Base-by-base conservation (phyloP, 35 echinoderm and acorn worm species). In the Holothuria glaberrima region DNA sequence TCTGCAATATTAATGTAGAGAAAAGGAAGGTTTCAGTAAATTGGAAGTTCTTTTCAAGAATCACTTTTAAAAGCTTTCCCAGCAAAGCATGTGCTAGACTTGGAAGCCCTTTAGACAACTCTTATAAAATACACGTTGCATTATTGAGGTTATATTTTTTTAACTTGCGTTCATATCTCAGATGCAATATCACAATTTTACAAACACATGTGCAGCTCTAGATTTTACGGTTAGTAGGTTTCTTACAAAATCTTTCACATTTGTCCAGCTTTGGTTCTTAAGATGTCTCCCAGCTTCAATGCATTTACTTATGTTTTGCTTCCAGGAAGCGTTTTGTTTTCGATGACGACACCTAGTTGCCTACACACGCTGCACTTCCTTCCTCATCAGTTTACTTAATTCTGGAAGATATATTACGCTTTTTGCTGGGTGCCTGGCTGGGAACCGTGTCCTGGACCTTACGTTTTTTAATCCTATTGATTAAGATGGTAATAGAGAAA, bases 201-300 rank as follows among this genome's bases (percentile, higher is more conserved):
- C 12, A 59, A 59, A 21, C 58, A 59, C 21, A 12, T 59, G 58
- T 59, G 58, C 58, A 59, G 58, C 58, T 59, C 58, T 59, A 59
- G 58, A 13, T 59, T 59, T 59, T 59, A 21, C 58, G 21, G 58
- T 59, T 59, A 59, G 58, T 59, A 21, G 21, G 66, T 69, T 69
- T 69, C 66, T 69, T 21, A 69, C 66, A 69, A 69, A 5, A 25
- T 69, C 66, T 25, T 69, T 69, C 17, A 69, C 66, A 69, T 69
- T 69, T 25, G 24, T 69, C 66, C 66, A 69, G 24, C 66, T 69
- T 25, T 21, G 12, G 58, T 59, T 59, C 21, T 59, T 59, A 21
- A 59, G 58, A 59, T 59, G 58, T 59, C 21, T 59, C 58, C 21
- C 58, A 59, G 58, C 58, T 59, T 59, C 21, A 59, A 59, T 12